Base-by-base conservation (phyloP, 2,113 vertebrate species). In the Oreotragus oreotragus region DNA sequence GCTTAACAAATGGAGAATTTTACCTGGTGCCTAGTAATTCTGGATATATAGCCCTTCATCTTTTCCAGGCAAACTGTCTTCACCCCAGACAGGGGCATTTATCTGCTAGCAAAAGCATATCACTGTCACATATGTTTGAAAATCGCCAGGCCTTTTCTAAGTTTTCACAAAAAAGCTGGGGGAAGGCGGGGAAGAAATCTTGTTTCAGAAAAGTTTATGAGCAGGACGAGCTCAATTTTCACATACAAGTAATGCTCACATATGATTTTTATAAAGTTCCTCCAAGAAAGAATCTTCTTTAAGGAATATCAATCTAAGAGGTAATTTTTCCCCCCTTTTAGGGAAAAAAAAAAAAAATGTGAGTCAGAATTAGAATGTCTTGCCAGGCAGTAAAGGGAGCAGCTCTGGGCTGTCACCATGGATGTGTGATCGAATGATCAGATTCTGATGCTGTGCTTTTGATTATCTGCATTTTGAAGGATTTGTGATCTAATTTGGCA, bases 401-500 rank as follows among this genome's bases (percentile, higher is more conserved):
- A 85, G 47, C 36, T 33, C n/a, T 3, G 25, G 58, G 12, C 90
- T 55, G 6, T 86, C 96, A 89, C 70, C 96, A 83, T 28, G 60
- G 90, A 90, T 21, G 80, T 28, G 36, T 84, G 25, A 77, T 89
- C 88, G 64, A 95, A 21, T 11, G 83, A 77, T 92, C 91, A 88
- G 53, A 81, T 86, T 96, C 84, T 53, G 58, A 66, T 0, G 2
- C 92, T 98, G 53, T 7, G 39, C 97, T 97, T 96, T 97, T 96
- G 96, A 98, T 98, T 95, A 91, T 90, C 60, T 79, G 55, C 47
- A 86, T 94, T 97, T 92, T 96, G 92, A 98, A 97, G 96, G 90
- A 76, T 89, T 94, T 62, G 0, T 93, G 49, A 51, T 64, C 90
- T 97, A 93, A 98, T 97, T 98, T 98, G 95, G 96, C 97, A 97